Percentiles rank a stretch among this genome's conserved stretches.
phyloP scores from a whole-genome alignment of 1,140 invertebrate species.

The Neotoxoptera formosana region DNA sequence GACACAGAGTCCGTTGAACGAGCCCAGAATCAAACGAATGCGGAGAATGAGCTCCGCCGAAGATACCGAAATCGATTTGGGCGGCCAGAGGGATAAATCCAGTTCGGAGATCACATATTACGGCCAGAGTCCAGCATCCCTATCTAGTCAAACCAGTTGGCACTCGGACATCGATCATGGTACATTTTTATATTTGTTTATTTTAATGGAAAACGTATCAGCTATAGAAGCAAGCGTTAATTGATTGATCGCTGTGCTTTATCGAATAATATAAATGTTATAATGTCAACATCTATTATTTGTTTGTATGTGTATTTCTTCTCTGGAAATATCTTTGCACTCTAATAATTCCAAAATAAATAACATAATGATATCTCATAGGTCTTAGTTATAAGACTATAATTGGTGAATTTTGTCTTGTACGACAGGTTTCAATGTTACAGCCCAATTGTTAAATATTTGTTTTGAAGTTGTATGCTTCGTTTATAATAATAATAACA shows the following conservation, averaged over 20 bases:
- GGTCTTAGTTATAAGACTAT: no score
- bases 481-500: no score
- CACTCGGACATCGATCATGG: slow-evolving; percentile 70
- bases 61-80: slow-evolving; percentile 67
- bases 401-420: no score
- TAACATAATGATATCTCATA: no score
- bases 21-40: slow-evolving; percentile 68
- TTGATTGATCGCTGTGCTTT: neutral
- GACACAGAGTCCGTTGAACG: slow-evolving; percentile 66
- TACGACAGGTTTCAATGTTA: no score
- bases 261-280: neutral
- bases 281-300: neutral
- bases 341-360: no score
- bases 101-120: slow-evolving; percentile 68
- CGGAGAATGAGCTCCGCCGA: slow-evolving; percentile 70
- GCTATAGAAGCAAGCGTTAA: neutral
- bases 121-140: slow-evolving; percentile 68
- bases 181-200: slow-evolving; percentile 29
- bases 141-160: slow-evolving; percentile 69
- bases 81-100: slow-evolving; percentile 64
- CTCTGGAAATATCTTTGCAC: no score
- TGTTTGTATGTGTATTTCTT: neutral
- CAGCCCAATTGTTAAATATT: no score
- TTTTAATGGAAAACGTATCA: neutral
- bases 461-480: no score